Evolutionary conservation across 2,888 invertebrate species (phyloP), one percentile per base, ranked within the genome.

Genomic region (Smittia aterrima): DNA sequence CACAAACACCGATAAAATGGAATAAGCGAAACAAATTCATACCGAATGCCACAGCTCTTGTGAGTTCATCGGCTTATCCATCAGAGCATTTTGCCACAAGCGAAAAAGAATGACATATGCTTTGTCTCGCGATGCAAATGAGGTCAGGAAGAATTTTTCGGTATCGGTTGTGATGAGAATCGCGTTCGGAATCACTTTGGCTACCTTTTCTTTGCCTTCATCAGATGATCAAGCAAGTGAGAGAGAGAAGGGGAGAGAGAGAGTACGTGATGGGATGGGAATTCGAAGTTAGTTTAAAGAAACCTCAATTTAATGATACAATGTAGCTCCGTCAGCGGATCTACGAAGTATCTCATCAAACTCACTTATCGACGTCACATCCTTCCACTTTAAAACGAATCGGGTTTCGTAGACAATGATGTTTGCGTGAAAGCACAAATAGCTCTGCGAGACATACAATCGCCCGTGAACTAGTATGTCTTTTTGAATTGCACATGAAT

Each of bases 321-420:
- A n/a, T n/a, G n/a, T n/a, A n/a, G n/a, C n/a, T n/a, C n/a, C n/a
- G n/a, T n/a, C n/a, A 47, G 53, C 18, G n/a, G 18, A 6, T 2
- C 53, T 16, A 18, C 53, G 53, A 32, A 32, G 9, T 9, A 32
- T 32, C 53, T 16, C 53, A 47, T 24, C 11, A 22, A 40, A 54
- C 70, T 70, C 54, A 70, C 70, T 96, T 81, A 98, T 93, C 68
- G 93, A 89, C 4, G 92, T 91, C 75, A 98, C 92, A 79, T 97
- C 96, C 81, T 92, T 93, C 90, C 95, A 95, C 78, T 90, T 89
- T 72, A 97, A 86, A 71, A 88, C 89, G 76, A 96, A 86, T 80
- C 87, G 88, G 4, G 96, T 97, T 84, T 97, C 96, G 96, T 96
- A 98, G 79, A 95, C 90, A 83, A 98, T 96, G 80, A 98, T 97